Evolutionary conservation across 2,797 vertebrate genomes (phyloP), one percentile per base, ranked within the genome.

Genomic region (Macropus fuliginosus): DNA sequence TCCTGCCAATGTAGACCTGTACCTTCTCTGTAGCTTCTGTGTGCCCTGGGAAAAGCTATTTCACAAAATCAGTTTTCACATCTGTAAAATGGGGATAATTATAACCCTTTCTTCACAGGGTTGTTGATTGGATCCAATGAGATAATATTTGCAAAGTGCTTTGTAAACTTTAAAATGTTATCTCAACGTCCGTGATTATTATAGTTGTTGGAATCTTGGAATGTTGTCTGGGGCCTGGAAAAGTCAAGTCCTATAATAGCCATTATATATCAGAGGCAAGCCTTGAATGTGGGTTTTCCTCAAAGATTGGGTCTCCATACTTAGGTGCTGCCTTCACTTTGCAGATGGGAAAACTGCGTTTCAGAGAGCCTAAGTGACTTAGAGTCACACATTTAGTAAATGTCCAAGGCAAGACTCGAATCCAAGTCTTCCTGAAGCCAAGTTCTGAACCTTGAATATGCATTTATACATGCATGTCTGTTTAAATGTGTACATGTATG

Each of bases 381-480:
- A 21, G 9, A 40, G 16, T 40, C 66, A 46, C 66, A 81, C n/a
- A n/a, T 66, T 62, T 5, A 74, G 18, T 74, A 74, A 74, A n/a
- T 74, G 18, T 24, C 66, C 3, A 5, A 24, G n/a, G 18, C 66
- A 40, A 40, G 66, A 81, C 24, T 46, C 6, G 18, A 81, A 81
- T 81, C 59, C 12, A 13, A 59, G 57, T 62, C 59, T 62, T 40
- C n/a, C n/a, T 21, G n/a, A 24, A 81, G 66, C 8, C 62, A n/a
- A 14, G 34, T 56, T 56, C 55, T 40, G 21, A 90, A 94, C 52
- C 56, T 24, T 92, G 66, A 90, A 52, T 52, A 74, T 27, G 57
- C 46, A 12, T 31, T 9, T 54, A 40, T n/a, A 0, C 27, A 0
- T 87, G 27, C 0, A 3, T 31, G 2, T 40, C 5, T 50, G 11